phyloP scores from a whole-genome alignment of 2,888 invertebrate species.

The Trachelus iudaicus region DNA sequence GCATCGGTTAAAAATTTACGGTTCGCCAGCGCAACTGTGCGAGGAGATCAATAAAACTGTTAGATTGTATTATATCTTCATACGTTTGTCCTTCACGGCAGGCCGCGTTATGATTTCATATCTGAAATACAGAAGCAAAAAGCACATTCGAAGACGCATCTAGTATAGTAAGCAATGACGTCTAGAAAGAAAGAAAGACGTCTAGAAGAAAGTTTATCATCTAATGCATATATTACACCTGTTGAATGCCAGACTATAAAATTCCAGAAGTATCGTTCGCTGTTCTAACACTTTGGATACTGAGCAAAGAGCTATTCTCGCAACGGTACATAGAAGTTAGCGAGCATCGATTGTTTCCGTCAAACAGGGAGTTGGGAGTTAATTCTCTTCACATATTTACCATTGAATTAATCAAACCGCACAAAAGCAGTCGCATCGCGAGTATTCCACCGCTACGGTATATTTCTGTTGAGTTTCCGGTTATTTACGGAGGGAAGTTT shows the following conservation, averaged over 20 bases:
- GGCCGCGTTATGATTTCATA: not conserved
- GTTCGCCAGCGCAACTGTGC: not conserved
- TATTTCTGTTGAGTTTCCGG: slow-evolving; percentile 51
- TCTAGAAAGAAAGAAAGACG: too few relatives aligned
- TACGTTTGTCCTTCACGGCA: not conserved
- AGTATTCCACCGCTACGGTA: slow-evolving; percentile 34
- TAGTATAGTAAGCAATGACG: not conserved
- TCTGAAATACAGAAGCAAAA: not conserved
- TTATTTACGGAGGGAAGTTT: slow-evolving; percentile 57
- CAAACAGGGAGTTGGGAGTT: slow-evolving; percentile 22
- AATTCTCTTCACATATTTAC: slow-evolving; percentile 52
- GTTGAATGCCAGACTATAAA: too few relatives aligned
- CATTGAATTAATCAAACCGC: slow-evolving; percentile 52
- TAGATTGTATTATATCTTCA: not conserved
- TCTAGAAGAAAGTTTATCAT: too few relatives aligned
- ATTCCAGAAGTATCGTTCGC: not conserved
- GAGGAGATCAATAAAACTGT: not conserved
- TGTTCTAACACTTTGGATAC: not conserved
- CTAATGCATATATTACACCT: too few relatives aligned
- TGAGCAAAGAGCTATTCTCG: not conserved
- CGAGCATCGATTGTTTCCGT: not conserved
- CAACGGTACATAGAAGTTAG: not conserved
- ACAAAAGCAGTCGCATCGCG: slow-evolving; percentile 44
- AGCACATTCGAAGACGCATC: not conserved
- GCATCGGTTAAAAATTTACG: not conserved